Base-by-base conservation (phyloP, 1,140 invertebrate species). In the Drosophila pectinifera region DNA sequence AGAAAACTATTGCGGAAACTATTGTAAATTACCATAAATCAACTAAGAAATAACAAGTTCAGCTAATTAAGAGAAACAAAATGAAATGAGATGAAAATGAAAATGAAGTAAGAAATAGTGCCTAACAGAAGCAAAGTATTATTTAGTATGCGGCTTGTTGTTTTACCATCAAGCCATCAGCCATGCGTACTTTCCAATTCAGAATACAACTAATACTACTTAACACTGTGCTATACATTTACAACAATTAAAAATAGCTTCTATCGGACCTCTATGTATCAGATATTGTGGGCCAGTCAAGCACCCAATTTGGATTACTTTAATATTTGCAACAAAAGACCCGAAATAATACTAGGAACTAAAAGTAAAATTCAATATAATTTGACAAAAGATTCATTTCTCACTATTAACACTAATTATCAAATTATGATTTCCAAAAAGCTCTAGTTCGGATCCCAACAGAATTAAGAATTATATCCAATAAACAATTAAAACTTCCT, bases 81-180 rank as follows among this genome's bases (percentile, higher is more conserved):
- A 55, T 13, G 24, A 45, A 72, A 75, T 28, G 39, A 31, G 34
- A 79, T 58, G 20, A 36, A 77, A 51, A 51, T 51, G 13, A 34
- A 34, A 51, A 51, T 51, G 13, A 34, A 34, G 48, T 51, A 34
- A 56, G 56, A 78, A 84, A 88, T 83, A 83, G 84, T 88, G 84
- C 79, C 84, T 88, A 88, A 81, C 75, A 65, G 62, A 86, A 85
- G 73, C 57, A 85, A 78, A 85, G 78, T 78, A 77, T 69, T 73
- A 79, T 24, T 51, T 42, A 61, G 55, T 49, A 67, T 48, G 49
- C 43, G 38, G 56, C 41, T 41, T 57, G 58, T 56, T 57, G 56
- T 53, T 49, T 36, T 26, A 16, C n/a, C 20, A 41, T 24, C 51
- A 54, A 39, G 53, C 53, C 53, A 55, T 54, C 51, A 55, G 53